Evolutionary conservation across 2,888 invertebrate species (phyloP).

Genomic region (Lasioglossum figueresi): DNA sequence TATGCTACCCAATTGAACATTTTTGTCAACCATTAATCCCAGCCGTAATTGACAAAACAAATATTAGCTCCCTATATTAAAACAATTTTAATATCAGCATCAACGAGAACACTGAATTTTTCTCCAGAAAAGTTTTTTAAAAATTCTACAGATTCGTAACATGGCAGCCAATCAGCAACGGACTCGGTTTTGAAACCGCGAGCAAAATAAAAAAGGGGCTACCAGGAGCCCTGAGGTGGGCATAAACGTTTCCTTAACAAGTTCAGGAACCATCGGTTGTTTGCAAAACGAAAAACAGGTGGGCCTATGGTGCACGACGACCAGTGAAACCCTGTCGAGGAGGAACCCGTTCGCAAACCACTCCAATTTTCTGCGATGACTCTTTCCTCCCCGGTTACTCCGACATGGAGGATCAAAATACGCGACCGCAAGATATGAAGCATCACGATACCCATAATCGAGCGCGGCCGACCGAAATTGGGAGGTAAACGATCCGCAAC

Average conservation of each 20-base stretch:
- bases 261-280: conserved; percentile 30
- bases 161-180: not conserved
- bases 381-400: not conserved
- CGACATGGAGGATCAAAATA: conserved; percentile 18
- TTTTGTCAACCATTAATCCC: too few species aligned
- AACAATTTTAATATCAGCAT: too few species aligned
- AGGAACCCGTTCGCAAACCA: conserved; percentile 48
- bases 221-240: not conserved
- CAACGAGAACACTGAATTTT: too few species aligned
- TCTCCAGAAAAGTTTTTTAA: too few species aligned
- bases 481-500: conserved; percentile 60
- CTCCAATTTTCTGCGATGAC: conserved; percentile 55
- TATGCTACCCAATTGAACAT: too few species aligned
- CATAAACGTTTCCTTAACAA: conserved; percentile 34
- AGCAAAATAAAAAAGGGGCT: conserved; percentile 1
- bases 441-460: conserved; percentile 44
- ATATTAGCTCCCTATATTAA: too few species aligned
- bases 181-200: not conserved
- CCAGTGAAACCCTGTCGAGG: conserved; percentile 7
- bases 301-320: not conserved
- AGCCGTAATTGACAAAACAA: too few species aligned
- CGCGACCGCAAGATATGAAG: conserved; percentile 46
- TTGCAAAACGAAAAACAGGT: conserved; percentile 53
- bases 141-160: too few species aligned
- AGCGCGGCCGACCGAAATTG: conserved; percentile 54